phyloP scores from a whole-genome alignment of 2,888 invertebrate species.

The Drosophila ustulata region DNA sequence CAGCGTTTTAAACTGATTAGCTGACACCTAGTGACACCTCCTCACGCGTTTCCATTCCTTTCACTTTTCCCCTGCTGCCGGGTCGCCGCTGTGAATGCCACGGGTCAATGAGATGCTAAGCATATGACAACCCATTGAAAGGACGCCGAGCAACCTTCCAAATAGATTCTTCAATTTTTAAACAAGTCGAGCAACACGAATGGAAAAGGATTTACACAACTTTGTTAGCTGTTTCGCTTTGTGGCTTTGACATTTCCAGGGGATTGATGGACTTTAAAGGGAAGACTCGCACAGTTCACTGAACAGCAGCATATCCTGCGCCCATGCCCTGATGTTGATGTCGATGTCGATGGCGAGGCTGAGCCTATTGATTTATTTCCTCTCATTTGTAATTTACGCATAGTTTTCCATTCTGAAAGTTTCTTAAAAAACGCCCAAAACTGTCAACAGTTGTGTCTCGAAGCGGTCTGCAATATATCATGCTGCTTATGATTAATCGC shows the following conservation, averaged over 20 bases:
- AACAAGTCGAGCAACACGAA: conserved; percentile 45
- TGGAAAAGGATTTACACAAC: conserved; percentile 62
- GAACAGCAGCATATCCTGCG: conserved; percentile 44
- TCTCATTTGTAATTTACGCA: conserved; percentile 58
- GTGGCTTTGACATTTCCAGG: conserved; percentile 71
- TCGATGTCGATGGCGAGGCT: not conserved
- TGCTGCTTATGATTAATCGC: conserved; percentile 74
- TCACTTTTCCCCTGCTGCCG: conserved; percentile 27
- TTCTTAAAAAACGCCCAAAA: conserved; percentile 56
- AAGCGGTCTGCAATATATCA: conserved; percentile 44
- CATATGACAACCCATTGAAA: conserved; percentile 68
- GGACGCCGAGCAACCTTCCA: conserved; percentile 65
- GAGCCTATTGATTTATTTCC: conserved; percentile 68
- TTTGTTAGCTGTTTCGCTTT: conserved; percentile 64
- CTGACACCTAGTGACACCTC: conserved; percentile 39
- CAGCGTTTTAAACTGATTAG: conserved; percentile 71
- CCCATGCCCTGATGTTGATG: conserved; percentile 2
- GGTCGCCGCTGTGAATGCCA: conserved; percentile 47
- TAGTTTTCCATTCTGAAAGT: conserved; percentile 52
- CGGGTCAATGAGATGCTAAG: conserved; percentile 81
- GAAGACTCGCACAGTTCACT: conserved; percentile 54
- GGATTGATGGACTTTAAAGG: conserved; percentile 65
- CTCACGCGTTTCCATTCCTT: not conserved
- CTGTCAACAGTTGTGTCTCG: conserved; percentile 63
- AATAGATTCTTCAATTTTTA: conserved; percentile 69